Base-by-base conservation (phyloP, 2,113 vertebrate genomes). In the Copsychus sechellarum region DNA sequence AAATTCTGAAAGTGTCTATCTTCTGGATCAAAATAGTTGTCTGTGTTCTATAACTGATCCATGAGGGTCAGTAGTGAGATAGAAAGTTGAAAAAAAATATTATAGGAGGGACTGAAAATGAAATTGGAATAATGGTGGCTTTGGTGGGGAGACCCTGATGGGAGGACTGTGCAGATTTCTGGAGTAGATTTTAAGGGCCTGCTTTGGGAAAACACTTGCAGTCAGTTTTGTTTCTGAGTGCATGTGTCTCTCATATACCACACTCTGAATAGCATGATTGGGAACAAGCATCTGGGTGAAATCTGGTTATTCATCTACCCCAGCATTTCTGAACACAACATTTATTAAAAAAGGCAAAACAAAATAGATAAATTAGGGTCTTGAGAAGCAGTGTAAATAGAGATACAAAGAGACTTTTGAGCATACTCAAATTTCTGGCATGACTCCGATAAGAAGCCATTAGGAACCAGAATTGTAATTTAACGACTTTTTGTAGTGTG, bases 321-420 rank as follows among this genome's bases (percentile, higher is more conserved):
- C 48, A 94, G 61, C 40, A 57, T 70, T 92, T 92, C 58, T 36
- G 66, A 95, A 36, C 45, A 91, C 36, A 86, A 74, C 23, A 65
- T 77, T 69, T 86, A 78, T 81, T 84, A 26, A 48, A 84, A 92
- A 86, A 83, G 36, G 20, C 36, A 78, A 88, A 91, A 47, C 20
- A 80, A 76, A 95, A 93, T 64, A 7, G 70, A 85, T 62, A 95
- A 91, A 84, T 82, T 86, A 70, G 24, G n/a, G 47, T 51, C 67
- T 62, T 64, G 70, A 71, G 57, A 54, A 48, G 50, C 31, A 70
- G 56, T 15, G 29, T 73, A 78, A 92, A 88, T 45, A 84, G 40
- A 72, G 74, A 81, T 60, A 88, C 82, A 96, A 88, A 95, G 79
- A 90, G 76, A 72, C 76, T 88, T 96, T 74, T 94, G 80, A 94